Base-by-base conservation (phyloP, 2,113 vertebrate species). In the Arvicanthis niloticus region DNA sequence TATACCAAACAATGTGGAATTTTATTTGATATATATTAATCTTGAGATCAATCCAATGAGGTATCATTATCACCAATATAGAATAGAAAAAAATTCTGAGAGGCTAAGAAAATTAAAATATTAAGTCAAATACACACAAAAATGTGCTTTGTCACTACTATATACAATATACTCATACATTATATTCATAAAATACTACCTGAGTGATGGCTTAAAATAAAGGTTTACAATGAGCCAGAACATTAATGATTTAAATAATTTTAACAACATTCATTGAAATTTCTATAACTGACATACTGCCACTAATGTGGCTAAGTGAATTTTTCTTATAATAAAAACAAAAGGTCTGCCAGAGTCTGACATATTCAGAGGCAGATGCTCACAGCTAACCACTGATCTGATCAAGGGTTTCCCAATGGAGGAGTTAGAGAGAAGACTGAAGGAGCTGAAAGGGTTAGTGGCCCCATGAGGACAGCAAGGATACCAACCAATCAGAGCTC, bases 1-100 rank as follows among this genome's bases (percentile, higher is more conserved):
- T 81, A 91, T 91, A 88, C 24, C 62, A 84, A 94, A 89, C 31
- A 85, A 51, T 10, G 17, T 73, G 7, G 93, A 93, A 87, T 51
- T 17, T 0, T 42, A 81, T 91, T 81, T 67, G 12, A 67, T 67
- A 10, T 67, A 31, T 29, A 67, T 67, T 93, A 89, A 73, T 72
- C 17, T 82, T 95, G 76, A 81, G 73, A 72, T 9, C 22, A 89
- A 91, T 6, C 15, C 48, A 87, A 8, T 73, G 21, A 77, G 29
- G 3, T 65, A 21, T 92, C 56, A 82, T 48, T 62, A n/a, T 37
- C 48, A 68, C 26, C 17, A 62, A 12, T 93, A 2, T 34, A 34
- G 26, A 51, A 19, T 7, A 70, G 21, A 7, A 42, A 84, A 77
- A 51, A 93, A 12, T 67, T 29, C 26, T 31, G 62, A 67, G 10